Percentiles rank a stretch among this genome's conserved stretches.
These are phyloP conservation scores for Drosophila anomelani DNA, from an alignment of 2,888 invertebrate genomes.

Conservation along the genomic window DNA sequence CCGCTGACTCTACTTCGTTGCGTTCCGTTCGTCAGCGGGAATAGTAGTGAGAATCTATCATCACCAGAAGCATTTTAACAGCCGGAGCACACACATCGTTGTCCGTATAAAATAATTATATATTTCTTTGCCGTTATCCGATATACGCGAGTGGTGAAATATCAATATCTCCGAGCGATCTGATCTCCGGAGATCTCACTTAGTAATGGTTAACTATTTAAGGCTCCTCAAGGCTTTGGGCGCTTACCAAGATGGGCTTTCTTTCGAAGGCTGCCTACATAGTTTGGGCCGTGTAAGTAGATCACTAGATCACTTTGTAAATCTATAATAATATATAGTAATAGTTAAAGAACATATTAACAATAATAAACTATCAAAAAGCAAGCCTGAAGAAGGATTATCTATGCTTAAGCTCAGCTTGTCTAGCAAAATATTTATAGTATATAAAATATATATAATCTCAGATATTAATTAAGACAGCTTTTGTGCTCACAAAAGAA, in stretches of 20 bases:
- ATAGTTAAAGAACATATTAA: neutral
- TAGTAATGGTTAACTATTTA: constrained; percentile 58
- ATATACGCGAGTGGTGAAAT: constrained; percentile 7
- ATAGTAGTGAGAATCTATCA: constrained; percentile 30
- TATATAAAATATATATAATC: neutral
- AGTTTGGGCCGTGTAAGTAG: constrained; percentile 92
- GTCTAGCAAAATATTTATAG: neutral
- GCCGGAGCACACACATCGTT: constrained; percentile 35
- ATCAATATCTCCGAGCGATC: neutral
- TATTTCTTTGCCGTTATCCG: neutral
- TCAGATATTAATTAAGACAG: neutral
- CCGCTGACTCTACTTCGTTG: constrained; percentile 13
- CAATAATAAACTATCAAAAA: neutral
- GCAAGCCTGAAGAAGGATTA: neutral
- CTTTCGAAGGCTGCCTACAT: constrained; percentile 92
- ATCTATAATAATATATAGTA: neutral
- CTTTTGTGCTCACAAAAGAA: neutral
- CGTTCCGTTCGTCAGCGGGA: constrained; percentile 32
- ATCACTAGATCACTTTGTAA: neutral
- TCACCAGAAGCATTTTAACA: constrained; percentile 62
- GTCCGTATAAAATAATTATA: neutral
- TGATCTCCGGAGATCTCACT: constrained; percentile 19
- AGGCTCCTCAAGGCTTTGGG: constrained; percentile 44
- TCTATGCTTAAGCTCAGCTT: neutral
- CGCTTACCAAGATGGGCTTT: constrained; percentile 87